phyloP scores from a whole-genome alignment of 53 echinoderm and acorn worm genomes.

The Temnopleurus reevesii region DNA sequence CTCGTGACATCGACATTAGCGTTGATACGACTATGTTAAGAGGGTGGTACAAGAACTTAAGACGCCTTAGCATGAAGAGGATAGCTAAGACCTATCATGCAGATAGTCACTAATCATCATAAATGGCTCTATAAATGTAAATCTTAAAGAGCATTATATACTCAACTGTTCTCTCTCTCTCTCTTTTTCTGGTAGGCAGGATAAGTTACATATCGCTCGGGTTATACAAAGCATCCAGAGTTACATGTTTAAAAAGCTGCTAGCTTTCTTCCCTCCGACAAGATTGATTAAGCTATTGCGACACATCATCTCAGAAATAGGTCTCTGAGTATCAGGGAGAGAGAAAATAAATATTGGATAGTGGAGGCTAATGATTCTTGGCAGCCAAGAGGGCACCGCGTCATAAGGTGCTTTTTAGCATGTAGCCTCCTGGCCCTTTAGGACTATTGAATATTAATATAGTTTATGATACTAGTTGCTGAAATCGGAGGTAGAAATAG shows the following conservation, averaged over 20 bases:
- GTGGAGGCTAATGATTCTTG: not conserved
- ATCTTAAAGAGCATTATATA: not conserved
- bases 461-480: too few relatives aligned
- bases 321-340: not conserved
- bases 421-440: not conserved
- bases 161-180: not conserved
- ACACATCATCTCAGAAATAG: not conserved
- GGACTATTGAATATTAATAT: too few relatives aligned
- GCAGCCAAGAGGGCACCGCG: not conserved
- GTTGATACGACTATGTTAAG: too few relatives aligned
- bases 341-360: not conserved
- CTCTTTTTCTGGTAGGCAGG: not conserved
- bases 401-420: not conserved
- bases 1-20: too few relatives aligned
- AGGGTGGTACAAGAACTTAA: too few relatives aligned
- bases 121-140: too few relatives aligned
- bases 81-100: too few relatives aligned
- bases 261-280: not conserved
- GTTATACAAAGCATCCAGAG: not conserved
- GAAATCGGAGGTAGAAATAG: too few relatives aligned
- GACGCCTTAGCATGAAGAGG: too few relatives aligned
- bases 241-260: not conserved
- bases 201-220: not conserved
- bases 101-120: too few relatives aligned
- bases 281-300: not conserved